Evolutionary conservation across 2,797 vertebrate genomes (phyloP), one percentile per base, ranked within the genome.

Genomic region (Gadopsis bispinosus): DNA sequence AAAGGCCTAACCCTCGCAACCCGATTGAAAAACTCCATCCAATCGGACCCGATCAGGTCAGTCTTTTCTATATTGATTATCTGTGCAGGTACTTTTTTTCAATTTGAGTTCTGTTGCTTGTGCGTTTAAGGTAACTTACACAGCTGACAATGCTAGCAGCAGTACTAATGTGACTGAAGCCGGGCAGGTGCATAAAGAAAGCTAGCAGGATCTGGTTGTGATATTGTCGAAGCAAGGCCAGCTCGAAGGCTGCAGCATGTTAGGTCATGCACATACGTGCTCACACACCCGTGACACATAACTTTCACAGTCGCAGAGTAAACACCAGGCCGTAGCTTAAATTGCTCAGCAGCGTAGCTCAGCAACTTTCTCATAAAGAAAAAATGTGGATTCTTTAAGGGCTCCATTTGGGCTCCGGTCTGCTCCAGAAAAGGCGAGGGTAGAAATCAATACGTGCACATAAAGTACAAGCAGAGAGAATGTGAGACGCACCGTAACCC

Each of bases 361-460:
- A 12, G 65, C 50, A 16, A 16, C 20, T 75, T 59, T 78, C 45
- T 76, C 65, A 68, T 70, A 53, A 60, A 43, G 56, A 10, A 72
- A 71, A 69, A 65, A 56, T 72, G 72, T 20, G 7, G 33, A 51
- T 74, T 77, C 19, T 79, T 69, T 72, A 22, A 73, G 35, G 20
- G 53, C 39, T 75, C 37, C n/a, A 4, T 67, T 71, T n/a, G 67
- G 43, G 50, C 82, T 22, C 20, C 11, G 39, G 35, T 69, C 48
- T 61, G 47, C 79, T 83, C 37, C 64, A 62, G 79, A 69, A 77
- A 79, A 69, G 71, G 66, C 31, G 10, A 68, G 62, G 51, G 56
- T 37, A 65, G 37, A 69, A 83, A 83, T 84, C 83, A 73, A 83
- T 90, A 78, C 45, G 45, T 56, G 60, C 59, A 45, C 75, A 72